Base-by-base conservation (phyloP, 1,140 invertebrate species). In the Leptinotarsa texana region DNA sequence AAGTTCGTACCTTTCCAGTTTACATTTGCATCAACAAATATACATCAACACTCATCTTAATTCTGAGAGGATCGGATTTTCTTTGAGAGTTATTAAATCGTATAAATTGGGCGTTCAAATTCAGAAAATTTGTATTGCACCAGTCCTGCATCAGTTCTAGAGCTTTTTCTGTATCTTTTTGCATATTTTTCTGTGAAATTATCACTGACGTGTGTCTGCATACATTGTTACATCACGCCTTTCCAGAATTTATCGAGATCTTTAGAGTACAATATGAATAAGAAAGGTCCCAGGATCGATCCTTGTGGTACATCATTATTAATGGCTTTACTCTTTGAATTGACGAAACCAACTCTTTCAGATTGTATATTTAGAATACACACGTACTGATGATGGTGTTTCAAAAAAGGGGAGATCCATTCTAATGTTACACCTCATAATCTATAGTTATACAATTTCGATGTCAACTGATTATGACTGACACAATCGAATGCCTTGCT, bases 401-500 rank as follows among this genome's bases (percentile, higher is more conserved):
- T 65, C 13, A 73, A 57, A 76, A 73, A 73, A 18, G 22, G 22
- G 27, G 18, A 22, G 13, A 73, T 68, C 63, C 71, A 73, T 33
- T 75, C 17, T 6, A 51, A 49, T 27, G 63, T 65, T 24, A 21
- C 3, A 18, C 24, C 49, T 22, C 24, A 22, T 15, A 72, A n/a
- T 62, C 57, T 27, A 49, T 21, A 57, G 5, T 72, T 63, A 21
- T 62, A 51, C 6, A 42, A 5, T 63, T 62, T 72, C 13, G 24
- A 27, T 22, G 57, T 63, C 24, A 77, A 63, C 22, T 42, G 13
- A 21, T 65, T n/a, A 49, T 76, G 74, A 27, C 33, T 24, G 42
- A 78, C 74, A 69, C 66, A 75, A 17, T 78, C 74, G 15, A 78
- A 78, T 13, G 74, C 74, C 57, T 72, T 73, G 22, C 61, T 77